phyloP scores from a whole-genome alignment of 2,888 invertebrate species.

The Tipula confusa region DNA sequence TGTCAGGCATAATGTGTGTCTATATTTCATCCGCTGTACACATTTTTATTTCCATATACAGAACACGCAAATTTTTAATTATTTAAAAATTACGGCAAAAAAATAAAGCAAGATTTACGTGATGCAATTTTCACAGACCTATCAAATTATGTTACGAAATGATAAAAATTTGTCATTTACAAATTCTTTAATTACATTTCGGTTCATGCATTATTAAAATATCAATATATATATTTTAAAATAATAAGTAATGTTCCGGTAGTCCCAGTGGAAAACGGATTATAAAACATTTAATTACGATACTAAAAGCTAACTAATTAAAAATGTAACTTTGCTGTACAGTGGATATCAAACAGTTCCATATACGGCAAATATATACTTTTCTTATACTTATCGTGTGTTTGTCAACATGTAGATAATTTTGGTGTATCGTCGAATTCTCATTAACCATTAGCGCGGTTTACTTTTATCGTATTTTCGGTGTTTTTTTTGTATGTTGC shows the following conservation, averaged over 20 bases:
- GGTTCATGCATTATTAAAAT: background rate
- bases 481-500: background rate
- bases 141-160: background rate
- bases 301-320: background rate
- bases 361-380: background rate
- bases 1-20: background rate
- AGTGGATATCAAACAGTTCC: background rate
- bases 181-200: background rate
- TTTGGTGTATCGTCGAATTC: background rate
- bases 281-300: background rate
- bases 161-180: background rate
- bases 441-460: background rate
- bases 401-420: background rate
- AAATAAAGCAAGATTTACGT: background rate
- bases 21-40: background rate
- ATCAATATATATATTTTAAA: background rate
- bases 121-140: background rate
- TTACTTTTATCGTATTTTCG: background rate
- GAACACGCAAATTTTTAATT: background rate
- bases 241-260: background rate
- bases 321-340: background rate
- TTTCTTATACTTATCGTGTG: background rate
- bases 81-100: background rate
- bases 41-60: background rate
- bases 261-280: background rate